Evolutionary conservation across 1,140 invertebrate genomes (phyloP).

Genomic region (Drosophila rufa): DNA sequence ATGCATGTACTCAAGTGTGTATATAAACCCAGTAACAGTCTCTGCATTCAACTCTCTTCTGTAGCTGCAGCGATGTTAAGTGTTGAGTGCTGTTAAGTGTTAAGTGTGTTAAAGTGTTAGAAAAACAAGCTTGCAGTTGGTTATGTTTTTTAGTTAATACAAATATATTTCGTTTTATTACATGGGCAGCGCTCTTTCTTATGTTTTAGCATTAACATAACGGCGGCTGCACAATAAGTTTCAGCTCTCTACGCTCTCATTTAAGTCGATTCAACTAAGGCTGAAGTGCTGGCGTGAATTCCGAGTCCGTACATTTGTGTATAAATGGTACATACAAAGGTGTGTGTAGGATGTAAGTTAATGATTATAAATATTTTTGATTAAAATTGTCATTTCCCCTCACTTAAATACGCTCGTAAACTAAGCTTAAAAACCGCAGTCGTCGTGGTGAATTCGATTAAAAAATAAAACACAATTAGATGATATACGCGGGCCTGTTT

Average conservation of each 20-base stretch:
- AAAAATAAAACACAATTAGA: conserved; percentile 41
- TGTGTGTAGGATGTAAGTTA: conserved; percentile 48
- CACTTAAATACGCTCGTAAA: conserved; percentile 51
- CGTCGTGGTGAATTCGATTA: conserved; percentile 41
- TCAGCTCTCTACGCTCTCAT: conserved; percentile 54
- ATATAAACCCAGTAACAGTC: background rate
- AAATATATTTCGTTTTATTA: conserved; percentile 78
- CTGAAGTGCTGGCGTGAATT: conserved; percentile 46
- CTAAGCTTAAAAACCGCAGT: conserved; percentile 77
- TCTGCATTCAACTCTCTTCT: background rate
- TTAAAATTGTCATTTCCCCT: conserved; percentile 62
- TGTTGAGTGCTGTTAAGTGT: conserved; percentile 15
- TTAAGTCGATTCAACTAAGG: conserved; percentile 43
- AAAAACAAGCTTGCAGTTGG: conserved; percentile 59
- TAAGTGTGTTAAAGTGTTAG: conserved; percentile 55
- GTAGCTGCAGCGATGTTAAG: conserved; percentile 6
- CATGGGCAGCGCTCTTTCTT: conserved; percentile 68
- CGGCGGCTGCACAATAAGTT: conserved; percentile 66
- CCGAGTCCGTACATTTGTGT: conserved; percentile 47
- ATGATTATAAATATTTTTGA: conserved; percentile 71
- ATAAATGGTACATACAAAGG: conserved; percentile 62
- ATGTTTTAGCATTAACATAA: conserved; percentile 81
- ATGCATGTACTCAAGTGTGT: too few relatives aligned
- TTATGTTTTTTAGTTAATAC: conserved; percentile 68
- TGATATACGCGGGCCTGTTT: conserved; percentile 19